A percentile compares a stretch with the other conserved stretches of the same genome.
Conservation (phyloP, 2,888 invertebrate species). For the Lochmaea crataegi region DNA sequence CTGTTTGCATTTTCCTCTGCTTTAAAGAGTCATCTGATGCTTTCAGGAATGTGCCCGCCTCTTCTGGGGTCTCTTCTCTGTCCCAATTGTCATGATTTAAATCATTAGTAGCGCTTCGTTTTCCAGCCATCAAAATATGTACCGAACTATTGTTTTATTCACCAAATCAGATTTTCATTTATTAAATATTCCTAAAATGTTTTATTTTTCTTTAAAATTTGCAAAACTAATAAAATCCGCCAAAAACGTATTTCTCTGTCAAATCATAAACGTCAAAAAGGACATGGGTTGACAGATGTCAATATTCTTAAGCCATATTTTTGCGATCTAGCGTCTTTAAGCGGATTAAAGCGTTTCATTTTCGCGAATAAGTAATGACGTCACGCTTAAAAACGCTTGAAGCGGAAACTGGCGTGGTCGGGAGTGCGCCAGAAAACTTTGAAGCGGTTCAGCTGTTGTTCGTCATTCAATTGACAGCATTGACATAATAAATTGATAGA, state of each 20-base stretch:
- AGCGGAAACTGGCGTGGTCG: too few relatives aligned
- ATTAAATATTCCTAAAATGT: conserved; percentile 6
- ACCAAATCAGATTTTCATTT: conserved; percentile 4
- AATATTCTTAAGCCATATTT: too few relatives aligned
- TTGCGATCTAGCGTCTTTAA: too few relatives aligned
- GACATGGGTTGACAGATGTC: conserved; percentile 13
- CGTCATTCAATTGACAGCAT: too few relatives aligned
- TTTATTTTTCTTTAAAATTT: conserved; percentile 18
- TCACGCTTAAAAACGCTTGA: too few relatives aligned
- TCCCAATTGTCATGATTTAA: conserved; percentile 90
- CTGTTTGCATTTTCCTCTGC: conserved; percentile 82
- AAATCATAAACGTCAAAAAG: conserved; percentile 25
- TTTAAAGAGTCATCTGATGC: conserved; percentile 79
- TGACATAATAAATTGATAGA: too few relatives aligned
- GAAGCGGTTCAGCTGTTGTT: too few relatives aligned
- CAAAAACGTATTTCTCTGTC: conserved; percentile 31
- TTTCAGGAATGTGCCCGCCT: conserved; percentile 77
- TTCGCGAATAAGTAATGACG: too few relatives aligned
- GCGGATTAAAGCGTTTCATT: too few relatives aligned
- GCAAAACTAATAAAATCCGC: conserved; percentile 35
- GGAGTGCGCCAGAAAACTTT: too few relatives aligned
- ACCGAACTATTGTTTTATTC: conserved; percentile 14
- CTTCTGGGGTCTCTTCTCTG: conserved; percentile 79
- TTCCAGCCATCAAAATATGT: conserved; percentile 71
- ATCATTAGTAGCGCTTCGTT: conserved; percentile 80